Evolutionary conservation across 2,113 vertebrate species (phyloP).

Genomic region (Spea multiplicata): DNA sequence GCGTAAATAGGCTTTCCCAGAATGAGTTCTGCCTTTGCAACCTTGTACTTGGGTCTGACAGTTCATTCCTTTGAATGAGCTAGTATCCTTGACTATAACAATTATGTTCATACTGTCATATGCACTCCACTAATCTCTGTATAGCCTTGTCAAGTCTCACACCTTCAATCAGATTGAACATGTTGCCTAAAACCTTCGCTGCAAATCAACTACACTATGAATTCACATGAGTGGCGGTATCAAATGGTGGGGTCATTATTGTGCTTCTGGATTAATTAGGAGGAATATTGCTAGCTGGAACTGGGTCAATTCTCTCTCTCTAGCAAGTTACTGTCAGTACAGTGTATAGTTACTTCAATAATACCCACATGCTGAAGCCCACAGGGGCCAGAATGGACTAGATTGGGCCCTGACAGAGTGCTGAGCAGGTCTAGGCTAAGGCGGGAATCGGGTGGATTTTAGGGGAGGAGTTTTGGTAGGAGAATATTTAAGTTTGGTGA

Average conservation of each 20-base stretch:
- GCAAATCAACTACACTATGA: conserved; percentile 26
- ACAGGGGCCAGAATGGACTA: too few relatives aligned
- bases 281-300: background rate
- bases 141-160: conserved; percentile 37
- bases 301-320: too few relatives aligned
- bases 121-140: conserved; percentile 31
- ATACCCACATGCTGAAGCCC: too few relatives aligned
- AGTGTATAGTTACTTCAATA: too few relatives aligned
- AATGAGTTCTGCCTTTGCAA: conserved; percentile 36
- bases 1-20: conserved; percentile 27
- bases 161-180: conserved; percentile 38
- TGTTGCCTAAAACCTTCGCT: conserved; percentile 15
- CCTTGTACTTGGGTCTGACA: conserved; percentile 42
- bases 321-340: too few relatives aligned
- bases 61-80: conserved; percentile 35
- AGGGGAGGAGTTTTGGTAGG: too few relatives aligned
- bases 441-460: too few relatives aligned
- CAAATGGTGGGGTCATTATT: conserved; percentile 30
- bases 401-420: too few relatives aligned
- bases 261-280: conserved; percentile 32
- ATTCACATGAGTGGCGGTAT: conserved; percentile 26
- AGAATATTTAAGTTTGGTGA: too few relatives aligned
- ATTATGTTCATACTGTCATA: conserved; percentile 37
- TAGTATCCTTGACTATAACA: conserved; percentile 43
- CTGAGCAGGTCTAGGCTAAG: too few relatives aligned